These are phyloP conservation scores for Phoebastria nigripes DNA, from an alignment of 2,797 vertebrate species.

Conservation along the genomic window DNA sequence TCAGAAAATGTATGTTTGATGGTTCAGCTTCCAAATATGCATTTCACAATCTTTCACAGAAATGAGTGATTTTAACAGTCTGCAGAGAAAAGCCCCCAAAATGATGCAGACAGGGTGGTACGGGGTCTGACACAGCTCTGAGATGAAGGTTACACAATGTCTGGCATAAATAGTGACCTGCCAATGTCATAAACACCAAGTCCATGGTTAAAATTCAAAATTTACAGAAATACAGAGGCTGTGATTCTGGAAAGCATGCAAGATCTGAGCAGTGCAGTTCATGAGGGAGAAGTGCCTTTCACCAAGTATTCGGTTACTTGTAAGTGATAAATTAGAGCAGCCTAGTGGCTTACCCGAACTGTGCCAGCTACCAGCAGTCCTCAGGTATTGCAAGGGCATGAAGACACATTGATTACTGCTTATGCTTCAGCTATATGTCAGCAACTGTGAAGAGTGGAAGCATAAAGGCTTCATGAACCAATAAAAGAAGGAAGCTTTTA, in stretches of 20 bases:
- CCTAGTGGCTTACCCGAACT: neutral
- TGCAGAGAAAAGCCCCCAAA: neutral
- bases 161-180: neutral
- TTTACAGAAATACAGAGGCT: neutral
- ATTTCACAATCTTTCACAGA: neutral
- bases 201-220: neutral
- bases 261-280: neutral
- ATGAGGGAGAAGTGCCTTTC: neutral
- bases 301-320: neutral
- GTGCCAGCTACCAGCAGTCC: neutral
- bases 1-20: neutral
- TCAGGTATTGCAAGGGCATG: neutral
- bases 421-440: neutral
- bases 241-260: neutral
- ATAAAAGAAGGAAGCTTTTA: neutral
- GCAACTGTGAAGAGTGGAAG: neutral
- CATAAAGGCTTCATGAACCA: neutral
- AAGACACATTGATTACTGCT: neutral
- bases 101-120: neutral
- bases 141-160: neutral
- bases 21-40: neutral
- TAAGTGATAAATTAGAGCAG: neutral
- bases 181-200: neutral
- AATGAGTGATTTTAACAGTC: neutral
- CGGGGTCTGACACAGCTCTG: neutral